Base-by-base conservation (phyloP, 23 tunicate genomes). In the Corella eumyota region DNA sequence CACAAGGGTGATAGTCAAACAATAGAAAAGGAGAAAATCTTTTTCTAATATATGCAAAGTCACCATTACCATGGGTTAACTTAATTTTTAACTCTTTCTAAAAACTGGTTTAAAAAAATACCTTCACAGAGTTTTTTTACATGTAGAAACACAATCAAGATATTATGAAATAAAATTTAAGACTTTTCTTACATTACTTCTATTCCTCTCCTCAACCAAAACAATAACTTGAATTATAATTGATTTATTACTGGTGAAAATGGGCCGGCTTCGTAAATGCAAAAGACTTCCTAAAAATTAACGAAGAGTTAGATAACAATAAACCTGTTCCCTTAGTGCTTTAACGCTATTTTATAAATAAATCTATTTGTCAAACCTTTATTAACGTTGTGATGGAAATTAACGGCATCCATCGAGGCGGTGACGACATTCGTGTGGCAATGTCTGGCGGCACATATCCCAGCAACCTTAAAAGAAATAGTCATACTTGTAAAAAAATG, bases 331-430 rank as follows among this genome's bases (percentile, higher is more conserved):
- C n/a, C n/a, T n/a, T n/a, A n/a, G n/a, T n/a, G n/a, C n/a, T n/a
- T n/a, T n/a, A n/a, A n/a, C n/a, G n/a, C n/a, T n/a, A n/a, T n/a
- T n/a, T n/a, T n/a, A n/a, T n/a, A n/a, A n/a, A n/a, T n/a, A n/a
- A n/a, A n/a, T n/a, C n/a, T n/a, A n/a, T n/a, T 13, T 21, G 24
- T 7, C 68, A 7, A 35, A 72, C 96, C 81, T 64, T 88, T 88
- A 23, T 28, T 25, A 45, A 86, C 77, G 7, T 74, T 67, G 36
- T 57, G 34, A 58, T 86, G 85, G 34, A 88, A 88, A 50, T 88
- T 74, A 5, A 77, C 74, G 0, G 96, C 73, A 50, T 88, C 96
- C 96, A 88, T 79, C 3, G 96, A 88, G 22, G 96, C 96, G 29
- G 96, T 88, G 29, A 88, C 90, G 11, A 67, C 73, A 54, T 67